Base-by-base conservation (phyloP, 1,140 invertebrate genomes). In the Anadara kagoshimensis region DNA sequence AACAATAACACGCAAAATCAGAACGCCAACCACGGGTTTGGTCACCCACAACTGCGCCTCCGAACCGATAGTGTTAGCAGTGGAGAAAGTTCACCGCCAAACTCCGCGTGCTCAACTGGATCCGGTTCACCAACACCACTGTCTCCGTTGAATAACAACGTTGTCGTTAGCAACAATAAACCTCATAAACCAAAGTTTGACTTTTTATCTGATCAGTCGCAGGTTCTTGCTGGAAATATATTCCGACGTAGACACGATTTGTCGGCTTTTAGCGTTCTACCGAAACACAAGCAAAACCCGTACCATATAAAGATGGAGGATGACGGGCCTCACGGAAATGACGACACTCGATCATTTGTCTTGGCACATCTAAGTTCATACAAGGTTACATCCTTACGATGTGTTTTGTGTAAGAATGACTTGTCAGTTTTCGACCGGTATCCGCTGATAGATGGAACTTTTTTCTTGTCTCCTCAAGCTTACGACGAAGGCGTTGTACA, bases 391-490 rank as follows among this genome's bases (percentile, higher is more conserved):
- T 71, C 79, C 3, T 59, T 88, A 16, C 75, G 74, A 45, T 90
- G 89, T 78, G 94, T 98, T 12, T 91, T 98, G 62, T 99, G 97
- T 90, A 93, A 95, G 76, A 93, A 94, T 53, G 92, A 94, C 12
- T 93, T 99, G 91, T 92, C 94, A 62, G 96, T 99, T 68, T 99
- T 97, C 90, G 98, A 99, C 91, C 93, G 96, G 73, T 98, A 98
- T 91, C 98, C 98, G 1, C 91, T 99, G 63, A 94, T 99, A 47
- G 97, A 99, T 87, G 98, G 98, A 51, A 98, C 97, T 12, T 97
- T 99, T 91, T 99, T 99, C 91, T 91, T 98, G 29, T 97, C 96
- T 77, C 97, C 97, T 11, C 82, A 86, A 57, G 79, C 82, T 8
- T 88, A 88, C 49, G 80, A 80, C 44, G 80, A 82, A 62, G 53